Percentiles rank a stretch among this genome's conserved stretches.
phyloP scores from a whole-genome alignment of 2,113 vertebrate genomes.

The Cinclus mexicanus region DNA sequence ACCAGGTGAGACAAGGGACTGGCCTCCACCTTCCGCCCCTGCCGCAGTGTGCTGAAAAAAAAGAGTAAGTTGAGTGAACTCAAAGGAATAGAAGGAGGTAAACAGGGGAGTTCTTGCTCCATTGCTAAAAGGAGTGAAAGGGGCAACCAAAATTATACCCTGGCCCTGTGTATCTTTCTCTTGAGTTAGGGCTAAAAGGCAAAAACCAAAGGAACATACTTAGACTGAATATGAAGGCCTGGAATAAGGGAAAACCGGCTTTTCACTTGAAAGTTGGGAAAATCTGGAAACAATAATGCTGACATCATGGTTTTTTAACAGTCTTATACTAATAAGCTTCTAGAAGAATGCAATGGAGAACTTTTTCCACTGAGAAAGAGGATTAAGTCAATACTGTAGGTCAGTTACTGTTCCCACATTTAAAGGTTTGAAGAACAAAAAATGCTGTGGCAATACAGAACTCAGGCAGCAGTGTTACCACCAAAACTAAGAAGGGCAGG shows the following conservation, averaged over 20 bases:
- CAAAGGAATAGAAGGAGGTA: background rate
- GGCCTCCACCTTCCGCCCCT: slow-evolving; percentile 89
- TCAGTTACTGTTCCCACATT: background rate
- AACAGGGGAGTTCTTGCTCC: background rate
- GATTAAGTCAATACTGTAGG: background rate
- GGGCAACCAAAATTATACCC: background rate
- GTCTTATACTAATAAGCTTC: background rate
- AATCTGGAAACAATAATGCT: background rate
- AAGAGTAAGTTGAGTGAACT: background rate
- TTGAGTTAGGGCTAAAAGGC: background rate
- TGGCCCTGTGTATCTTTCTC: background rate
- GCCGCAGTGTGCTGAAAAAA: slow-evolving; percentile 88
- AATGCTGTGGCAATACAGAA: background rate
- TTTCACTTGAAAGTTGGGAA: background rate
- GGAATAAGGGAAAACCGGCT: background rate
- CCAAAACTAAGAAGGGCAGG: background rate
- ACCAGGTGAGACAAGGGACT: slow-evolving; percentile 92
- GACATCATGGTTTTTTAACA: background rate
- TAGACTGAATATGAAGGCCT: background rate
- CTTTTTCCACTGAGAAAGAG: background rate
- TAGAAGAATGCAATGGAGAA: background rate
- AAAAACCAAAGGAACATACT: background rate
- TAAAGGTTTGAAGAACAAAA: background rate
- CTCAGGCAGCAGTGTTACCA: background rate
- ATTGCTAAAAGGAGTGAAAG: background rate